Conservation (phyloP, 1,140 invertebrate genomes). For the Drosophila equinoxialis region DNA sequence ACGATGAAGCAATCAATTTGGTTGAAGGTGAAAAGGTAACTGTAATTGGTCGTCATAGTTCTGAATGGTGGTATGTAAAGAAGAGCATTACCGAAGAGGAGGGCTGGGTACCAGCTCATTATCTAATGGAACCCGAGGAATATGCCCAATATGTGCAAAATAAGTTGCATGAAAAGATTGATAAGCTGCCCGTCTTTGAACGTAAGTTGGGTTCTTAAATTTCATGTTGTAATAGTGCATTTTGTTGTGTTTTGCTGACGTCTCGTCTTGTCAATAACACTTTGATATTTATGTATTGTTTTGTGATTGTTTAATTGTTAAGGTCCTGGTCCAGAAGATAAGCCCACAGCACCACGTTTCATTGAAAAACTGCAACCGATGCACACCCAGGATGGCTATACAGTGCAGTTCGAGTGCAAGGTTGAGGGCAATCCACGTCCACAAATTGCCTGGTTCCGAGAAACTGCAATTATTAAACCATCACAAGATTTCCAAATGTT, state of each 20-base stretch:
- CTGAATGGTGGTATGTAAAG: conserved; percentile 96
- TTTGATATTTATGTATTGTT: conserved; percentile 37
- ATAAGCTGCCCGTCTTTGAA: conserved; percentile 95
- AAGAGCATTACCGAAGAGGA: conserved; percentile 95
- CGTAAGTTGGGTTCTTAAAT: conserved; percentile 86
- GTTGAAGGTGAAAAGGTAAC: conserved; percentile 95
- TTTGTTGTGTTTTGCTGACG: conserved; percentile 16
- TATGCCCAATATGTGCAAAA: conserved; percentile 93
- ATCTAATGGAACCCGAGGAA: conserved; percentile 91
- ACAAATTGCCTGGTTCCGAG: conserved; percentile 97
- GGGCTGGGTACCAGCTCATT: conserved; percentile 95
- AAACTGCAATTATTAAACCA: conserved; percentile 95
- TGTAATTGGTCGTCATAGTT: conserved; percentile 90
- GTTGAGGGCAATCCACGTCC: conserved; percentile 94
- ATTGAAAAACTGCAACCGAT: conserved; percentile 93
- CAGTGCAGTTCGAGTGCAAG: conserved; percentile 94
- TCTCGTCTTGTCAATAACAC: conserved; percentile 56
- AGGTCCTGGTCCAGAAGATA: conserved; percentile 91
- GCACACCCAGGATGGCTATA: conserved; percentile 92
- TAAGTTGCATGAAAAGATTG: conserved; percentile 95
- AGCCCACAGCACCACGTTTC: conserved; percentile 91
- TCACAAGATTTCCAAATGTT: conserved; percentile 96
- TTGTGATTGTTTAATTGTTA: conserved; percentile 62
- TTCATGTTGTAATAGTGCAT: conserved; percentile 33
- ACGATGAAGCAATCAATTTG: conserved; percentile 92